Conservation (phyloP, 2,797 vertebrate genomes). For the Xenentodon cancila region DNA sequence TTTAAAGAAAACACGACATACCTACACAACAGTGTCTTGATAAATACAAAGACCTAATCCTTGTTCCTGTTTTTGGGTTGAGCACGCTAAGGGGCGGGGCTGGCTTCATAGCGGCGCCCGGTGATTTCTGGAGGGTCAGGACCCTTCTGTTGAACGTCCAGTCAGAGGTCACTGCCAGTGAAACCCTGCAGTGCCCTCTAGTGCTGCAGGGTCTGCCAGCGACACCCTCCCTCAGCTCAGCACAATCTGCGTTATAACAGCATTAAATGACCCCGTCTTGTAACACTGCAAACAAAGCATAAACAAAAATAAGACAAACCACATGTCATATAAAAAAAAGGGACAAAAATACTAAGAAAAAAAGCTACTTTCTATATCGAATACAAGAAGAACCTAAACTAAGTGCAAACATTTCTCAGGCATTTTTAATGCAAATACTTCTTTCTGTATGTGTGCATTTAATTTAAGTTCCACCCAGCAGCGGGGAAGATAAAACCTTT, state of each 20-base stretch:
- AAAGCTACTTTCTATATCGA: no score
- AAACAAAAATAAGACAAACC: not conserved
- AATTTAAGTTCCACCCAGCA: slow-evolving; percentile 36
- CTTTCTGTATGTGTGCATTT: slow-evolving; percentile 43
- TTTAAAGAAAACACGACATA: slow-evolving; percentile 82
- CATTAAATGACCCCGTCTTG: not conserved
- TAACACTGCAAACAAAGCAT: not conserved
- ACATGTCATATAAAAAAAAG: not conserved
- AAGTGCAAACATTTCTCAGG: not conserved
- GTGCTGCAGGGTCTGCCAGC: slow-evolving; percentile 74
- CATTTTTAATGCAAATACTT: slow-evolving; percentile 37
- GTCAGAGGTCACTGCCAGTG: slow-evolving; percentile 83
- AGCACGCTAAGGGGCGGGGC: slow-evolving; percentile 47
- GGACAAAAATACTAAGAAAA: not conserved
- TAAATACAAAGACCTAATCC: slow-evolving; percentile 74
- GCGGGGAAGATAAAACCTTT: slow-evolving; percentile 46
- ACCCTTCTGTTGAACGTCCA: slow-evolving; percentile 72
- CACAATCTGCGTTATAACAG: not conserved
- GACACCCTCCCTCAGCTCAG: slow-evolving; percentile 25
- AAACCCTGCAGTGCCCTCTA: slow-evolving; percentile 94
- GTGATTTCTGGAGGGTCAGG: slow-evolving; percentile 71
- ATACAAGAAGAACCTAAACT: not conserved
- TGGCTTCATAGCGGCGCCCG: slow-evolving; percentile 37
- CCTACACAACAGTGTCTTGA: slow-evolving; percentile 74
- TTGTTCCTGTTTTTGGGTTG: slow-evolving; percentile 66